These are phyloP conservation scores for Strix uralensis DNA, from an alignment of 2,113 vertebrate genomes.

Conservation along the genomic window DNA sequence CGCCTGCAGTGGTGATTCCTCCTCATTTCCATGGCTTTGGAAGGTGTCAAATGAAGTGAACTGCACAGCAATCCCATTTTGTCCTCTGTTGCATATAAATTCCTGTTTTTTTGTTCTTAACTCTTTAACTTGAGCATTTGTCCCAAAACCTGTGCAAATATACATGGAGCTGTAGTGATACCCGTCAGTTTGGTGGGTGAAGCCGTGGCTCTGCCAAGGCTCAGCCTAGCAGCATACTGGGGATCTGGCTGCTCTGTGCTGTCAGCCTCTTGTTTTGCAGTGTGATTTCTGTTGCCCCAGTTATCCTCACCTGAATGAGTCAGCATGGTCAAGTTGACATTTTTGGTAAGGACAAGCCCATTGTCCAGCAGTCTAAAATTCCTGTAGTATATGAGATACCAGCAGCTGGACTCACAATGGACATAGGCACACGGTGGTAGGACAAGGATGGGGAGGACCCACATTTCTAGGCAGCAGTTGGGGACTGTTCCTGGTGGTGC, in stretches of 20 bases:
- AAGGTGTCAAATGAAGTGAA: neutral
- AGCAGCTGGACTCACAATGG: neutral
- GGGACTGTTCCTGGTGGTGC: neutral
- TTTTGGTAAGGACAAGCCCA: neutral
- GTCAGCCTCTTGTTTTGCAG: neutral
- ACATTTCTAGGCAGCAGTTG: neutral
- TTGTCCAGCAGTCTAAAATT: neutral
- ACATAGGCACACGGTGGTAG: fast-evolving
- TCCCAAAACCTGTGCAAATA: neutral
- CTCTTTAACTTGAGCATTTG: neutral
- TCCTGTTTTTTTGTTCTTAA: neutral
- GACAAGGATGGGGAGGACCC: neutral
- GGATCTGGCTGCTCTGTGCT: neutral
- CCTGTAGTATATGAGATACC: neutral
- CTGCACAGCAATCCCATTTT: neutral
- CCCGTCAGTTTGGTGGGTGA: neutral
- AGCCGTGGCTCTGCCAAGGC: neutral
- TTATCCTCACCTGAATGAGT: neutral
- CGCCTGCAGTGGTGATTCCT: neutral
- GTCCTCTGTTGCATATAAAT: neutral
- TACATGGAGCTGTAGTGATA: neutral
- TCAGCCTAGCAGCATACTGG: neutral
- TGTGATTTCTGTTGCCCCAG: neutral
- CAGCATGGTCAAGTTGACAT: neutral
- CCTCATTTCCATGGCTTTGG: neutral